phyloP scores from a whole-genome alignment of 2,888 invertebrate genomes.

The Eurytoma californica region DNA sequence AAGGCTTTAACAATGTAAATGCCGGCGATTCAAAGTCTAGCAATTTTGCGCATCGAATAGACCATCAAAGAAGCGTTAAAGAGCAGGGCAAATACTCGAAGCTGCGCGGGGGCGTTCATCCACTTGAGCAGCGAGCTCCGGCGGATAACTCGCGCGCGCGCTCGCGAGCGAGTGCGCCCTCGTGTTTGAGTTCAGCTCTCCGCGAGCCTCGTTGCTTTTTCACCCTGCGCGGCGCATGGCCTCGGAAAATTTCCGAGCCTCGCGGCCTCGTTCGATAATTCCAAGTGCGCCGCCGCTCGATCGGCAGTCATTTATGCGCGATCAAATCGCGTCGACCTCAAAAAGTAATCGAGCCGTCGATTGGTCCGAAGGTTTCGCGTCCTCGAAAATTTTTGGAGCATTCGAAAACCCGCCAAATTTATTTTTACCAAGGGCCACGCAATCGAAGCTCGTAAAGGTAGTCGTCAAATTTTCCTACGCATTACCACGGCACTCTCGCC shows the following conservation, averaged over 20 bases:
- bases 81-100: constrained; percentile 47
- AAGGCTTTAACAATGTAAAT: constrained; percentile 38
- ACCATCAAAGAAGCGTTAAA: constrained; percentile 50
- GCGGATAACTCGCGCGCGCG: background rate
- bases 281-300: constrained; percentile 42
- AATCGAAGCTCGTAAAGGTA: background rate
- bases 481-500: too few relatives aligned
- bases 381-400: too few relatives aligned
- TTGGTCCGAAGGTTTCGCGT: too few relatives aligned
- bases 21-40: constrained; percentile 33
- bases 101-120: constrained; percentile 29
- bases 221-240: background rate
- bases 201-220: constrained; percentile 13
- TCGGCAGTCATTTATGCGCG: background rate
- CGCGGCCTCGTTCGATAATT: constrained; percentile 48
- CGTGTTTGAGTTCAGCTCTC: background rate
- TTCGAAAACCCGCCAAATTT: too few relatives aligned
- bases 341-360: constrained; percentile 35
- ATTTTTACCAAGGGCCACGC: background rate
- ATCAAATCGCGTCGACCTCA: background rate
- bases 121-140: constrained; percentile 10
- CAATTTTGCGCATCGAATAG: constrained; percentile 35
- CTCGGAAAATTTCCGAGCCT: constrained; percentile 4
- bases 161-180: background rate
- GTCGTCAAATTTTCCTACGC: too few relatives aligned